Evolutionary conservation across 2,888 invertebrate species (phyloP).

Genomic region (Ochropacha duplaris): DNA sequence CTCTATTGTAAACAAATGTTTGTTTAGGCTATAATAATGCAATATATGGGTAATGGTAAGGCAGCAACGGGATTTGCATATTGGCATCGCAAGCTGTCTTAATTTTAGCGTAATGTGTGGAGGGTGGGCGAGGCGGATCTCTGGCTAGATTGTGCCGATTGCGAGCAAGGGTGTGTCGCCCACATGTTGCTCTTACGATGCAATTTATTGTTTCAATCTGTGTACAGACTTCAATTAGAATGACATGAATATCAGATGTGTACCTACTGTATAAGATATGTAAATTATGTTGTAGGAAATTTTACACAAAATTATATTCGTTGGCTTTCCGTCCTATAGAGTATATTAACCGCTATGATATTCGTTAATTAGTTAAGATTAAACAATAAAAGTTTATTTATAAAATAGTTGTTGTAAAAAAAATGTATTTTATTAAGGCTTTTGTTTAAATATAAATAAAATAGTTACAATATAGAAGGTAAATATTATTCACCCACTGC

Average conservation of each 20-base stretch:
- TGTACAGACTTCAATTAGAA: slow-evolving; percentile 47
- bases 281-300: slow-evolving; percentile 15
- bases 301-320: not conserved
- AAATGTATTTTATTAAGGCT: no score
- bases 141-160: slow-evolving; percentile 34
- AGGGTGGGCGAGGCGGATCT: slow-evolving; percentile 28
- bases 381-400: no score
- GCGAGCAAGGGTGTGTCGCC: slow-evolving; percentile 41
- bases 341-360: no score
- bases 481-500: no score
- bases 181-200: slow-evolving; percentile 67
- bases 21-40: slow-evolving; percentile 5
- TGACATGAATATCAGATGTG: slow-evolving; percentile 51
- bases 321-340: no score
- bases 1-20: slow-evolving; percentile 1
- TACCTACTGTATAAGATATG: slow-evolving; percentile 26
- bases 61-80: slow-evolving; percentile 64
- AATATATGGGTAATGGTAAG: not conserved
- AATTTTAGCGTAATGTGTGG: slow-evolving; percentile 71
- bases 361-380: no score
- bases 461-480: no score
- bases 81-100: slow-evolving; percentile 76
- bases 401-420: no score
- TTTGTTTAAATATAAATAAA: no score
- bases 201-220: slow-evolving; percentile 77